Evolutionary conservation across 2,888 invertebrate genomes (phyloP).

Genomic region (Dolichopus griseipennis): DNA sequence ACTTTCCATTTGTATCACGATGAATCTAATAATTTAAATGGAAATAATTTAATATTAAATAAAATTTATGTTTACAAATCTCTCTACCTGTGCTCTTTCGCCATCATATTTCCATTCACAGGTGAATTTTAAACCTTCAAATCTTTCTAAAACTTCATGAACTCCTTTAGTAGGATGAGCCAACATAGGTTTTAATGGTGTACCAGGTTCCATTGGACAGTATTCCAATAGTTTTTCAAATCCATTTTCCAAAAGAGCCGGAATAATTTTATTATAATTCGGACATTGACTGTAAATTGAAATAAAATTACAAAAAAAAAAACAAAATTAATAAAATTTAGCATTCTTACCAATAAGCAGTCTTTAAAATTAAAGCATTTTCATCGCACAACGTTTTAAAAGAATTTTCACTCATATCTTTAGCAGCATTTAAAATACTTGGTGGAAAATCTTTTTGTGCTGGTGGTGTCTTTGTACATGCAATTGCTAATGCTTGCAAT

Average conservation of each 20-base stretch:
- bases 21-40: conserved; percentile 55
- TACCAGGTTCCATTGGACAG: conserved; percentile 82
- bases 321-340: conserved; percentile 5
- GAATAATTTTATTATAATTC: conserved; percentile 78
- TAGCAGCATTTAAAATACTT: conserved; percentile 53
- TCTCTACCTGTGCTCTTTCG: conserved; percentile 83
- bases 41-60: background rate
- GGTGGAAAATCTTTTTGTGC: conserved; percentile 53
- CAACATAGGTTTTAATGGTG: conserved; percentile 96
- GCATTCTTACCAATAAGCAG: conserved; percentile 70
- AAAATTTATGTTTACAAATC: background rate
- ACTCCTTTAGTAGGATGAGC: conserved; percentile 96
- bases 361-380: conserved; percentile 70
- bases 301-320: background rate
- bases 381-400: conserved; percentile 71
- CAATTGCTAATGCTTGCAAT: conserved; percentile 80
- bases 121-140: conserved; percentile 81
- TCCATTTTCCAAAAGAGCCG: conserved; percentile 68
- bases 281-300: conserved; percentile 74
- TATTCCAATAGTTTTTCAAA: conserved; percentile 61
- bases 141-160: conserved; percentile 71
- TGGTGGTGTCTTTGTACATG: conserved; percentile 72
- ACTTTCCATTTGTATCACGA: conserved; percentile 53
- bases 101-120: conserved; percentile 99
- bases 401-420: conserved; percentile 53